These are phyloP conservation scores for Hypanus sabinus DNA, from an alignment of 2,113 vertebrate genomes.

Conservation along the genomic window DNA sequence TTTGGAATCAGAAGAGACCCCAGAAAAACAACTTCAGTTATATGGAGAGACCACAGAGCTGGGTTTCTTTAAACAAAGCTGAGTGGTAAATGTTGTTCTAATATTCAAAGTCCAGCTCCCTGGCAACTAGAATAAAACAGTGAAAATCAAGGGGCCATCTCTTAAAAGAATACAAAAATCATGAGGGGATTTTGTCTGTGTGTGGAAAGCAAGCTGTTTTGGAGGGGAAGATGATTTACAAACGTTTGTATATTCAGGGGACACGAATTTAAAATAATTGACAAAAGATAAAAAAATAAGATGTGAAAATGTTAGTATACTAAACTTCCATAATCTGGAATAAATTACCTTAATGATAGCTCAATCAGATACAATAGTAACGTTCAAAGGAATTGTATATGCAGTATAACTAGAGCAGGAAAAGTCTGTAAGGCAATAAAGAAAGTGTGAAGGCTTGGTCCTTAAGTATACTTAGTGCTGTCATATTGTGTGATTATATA, in stretches of 20 bases:
- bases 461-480: not conserved
- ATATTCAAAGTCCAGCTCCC: no score
- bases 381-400: not conserved
- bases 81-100: no score
- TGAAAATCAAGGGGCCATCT: not conserved
- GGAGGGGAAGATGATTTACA: not conserved
- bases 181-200: not conserved
- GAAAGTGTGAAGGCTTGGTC: not conserved
- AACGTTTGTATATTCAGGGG: no score
- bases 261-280: not conserved
- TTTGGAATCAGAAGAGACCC: not conserved
- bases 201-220: not conserved
- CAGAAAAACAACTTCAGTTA: not conserved
- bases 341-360: not conserved
- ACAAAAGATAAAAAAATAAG: not conserved
- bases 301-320: not conserved
- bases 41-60: not conserved
- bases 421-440: not conserved
- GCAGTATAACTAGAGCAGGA: not conserved
- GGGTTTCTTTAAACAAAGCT: no score
- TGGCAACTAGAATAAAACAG: not conserved
- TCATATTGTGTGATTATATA: not conserved
- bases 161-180: not conserved
- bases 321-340: not conserved
- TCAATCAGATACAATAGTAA: not conserved